phyloP scores from a whole-genome alignment of 2,797 vertebrate species.

The Atherinosoma microstoma region DNA sequence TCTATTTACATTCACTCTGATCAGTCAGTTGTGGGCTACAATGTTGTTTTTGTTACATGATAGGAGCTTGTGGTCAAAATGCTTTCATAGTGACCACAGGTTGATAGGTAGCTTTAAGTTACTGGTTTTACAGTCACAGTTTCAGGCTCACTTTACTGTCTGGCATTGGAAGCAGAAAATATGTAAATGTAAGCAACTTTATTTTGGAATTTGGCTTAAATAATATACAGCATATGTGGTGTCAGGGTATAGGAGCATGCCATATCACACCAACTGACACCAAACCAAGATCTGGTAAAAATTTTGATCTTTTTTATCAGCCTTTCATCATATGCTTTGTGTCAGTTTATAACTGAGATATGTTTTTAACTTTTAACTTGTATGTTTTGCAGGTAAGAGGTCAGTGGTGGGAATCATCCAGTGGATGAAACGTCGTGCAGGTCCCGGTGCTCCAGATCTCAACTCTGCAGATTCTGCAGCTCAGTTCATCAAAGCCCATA shows the following conservation, averaged over 20 bases:
- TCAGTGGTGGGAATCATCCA: constrained; percentile 76
- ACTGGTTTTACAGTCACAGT: not conserved
- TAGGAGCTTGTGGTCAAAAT: too few species aligned
- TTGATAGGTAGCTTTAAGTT: not conserved
- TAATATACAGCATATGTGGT: too few species aligned
- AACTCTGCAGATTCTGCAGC: constrained; percentile 55
- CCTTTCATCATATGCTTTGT: too few species aligned
- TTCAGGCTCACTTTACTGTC: not conserved
- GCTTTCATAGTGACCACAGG: too few species aligned
- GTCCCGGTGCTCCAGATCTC: constrained; percentile 75
- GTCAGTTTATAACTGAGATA: too few species aligned
- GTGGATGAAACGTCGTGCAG: constrained; percentile 86
- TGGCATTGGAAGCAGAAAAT: not conserved
- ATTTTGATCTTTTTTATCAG: too few species aligned
- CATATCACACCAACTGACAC: too few species aligned
- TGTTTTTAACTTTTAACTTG: not conserved
- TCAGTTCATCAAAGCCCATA: constrained; percentile 73
- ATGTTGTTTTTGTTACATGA: too few species aligned
- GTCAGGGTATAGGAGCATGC: too few species aligned
- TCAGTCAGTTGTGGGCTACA: too few species aligned
- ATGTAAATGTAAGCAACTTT: not conserved
- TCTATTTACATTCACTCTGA: too few species aligned
- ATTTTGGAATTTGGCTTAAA: not conserved
- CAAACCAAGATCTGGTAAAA: too few species aligned
- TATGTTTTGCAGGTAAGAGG: constrained; percentile 80